phyloP scores from a whole-genome alignment of 1,140 invertebrate genomes.

The Heliconius hewitsoni region DNA sequence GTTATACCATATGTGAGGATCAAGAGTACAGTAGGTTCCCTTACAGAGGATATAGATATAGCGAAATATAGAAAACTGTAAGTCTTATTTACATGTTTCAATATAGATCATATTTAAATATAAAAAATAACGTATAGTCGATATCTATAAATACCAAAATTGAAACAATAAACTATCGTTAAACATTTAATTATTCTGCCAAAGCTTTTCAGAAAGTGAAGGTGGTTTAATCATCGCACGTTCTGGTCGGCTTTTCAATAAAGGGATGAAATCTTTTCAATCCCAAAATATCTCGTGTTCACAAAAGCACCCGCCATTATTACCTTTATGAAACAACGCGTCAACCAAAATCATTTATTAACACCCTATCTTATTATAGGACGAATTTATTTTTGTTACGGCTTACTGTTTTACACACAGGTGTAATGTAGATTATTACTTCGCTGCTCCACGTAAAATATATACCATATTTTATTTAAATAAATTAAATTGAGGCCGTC shows the following conservation, averaged over 20 bases:
- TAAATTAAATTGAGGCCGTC: no score
- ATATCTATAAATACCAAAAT: background rate
- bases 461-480: no score
- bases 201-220: background rate
- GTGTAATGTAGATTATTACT: background rate
- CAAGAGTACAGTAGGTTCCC: no score
- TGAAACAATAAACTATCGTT: background rate
- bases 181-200: background rate
- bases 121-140: no score
- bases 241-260: constrained; percentile 18
- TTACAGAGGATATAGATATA: no score
- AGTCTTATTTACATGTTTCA: no score
- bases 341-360: constrained; percentile 16
- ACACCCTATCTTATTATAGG: constrained; percentile 6
- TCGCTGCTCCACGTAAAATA: background rate
- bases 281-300: constrained; percentile 22
- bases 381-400: constrained; percentile 12
- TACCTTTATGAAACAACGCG: constrained; percentile 10
- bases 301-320: constrained; percentile 9
- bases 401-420: background rate
- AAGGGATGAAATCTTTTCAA: constrained; percentile 21
- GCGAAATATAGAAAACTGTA: no score
- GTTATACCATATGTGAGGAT: no score
- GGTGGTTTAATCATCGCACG: constrained; percentile 15
- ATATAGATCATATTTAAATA: no score